Percentiles rank a stretch among this genome's conserved stretches.
phyloP scores from a whole-genome alignment of 2,797 vertebrate genomes.

The Xenops minutus region DNA sequence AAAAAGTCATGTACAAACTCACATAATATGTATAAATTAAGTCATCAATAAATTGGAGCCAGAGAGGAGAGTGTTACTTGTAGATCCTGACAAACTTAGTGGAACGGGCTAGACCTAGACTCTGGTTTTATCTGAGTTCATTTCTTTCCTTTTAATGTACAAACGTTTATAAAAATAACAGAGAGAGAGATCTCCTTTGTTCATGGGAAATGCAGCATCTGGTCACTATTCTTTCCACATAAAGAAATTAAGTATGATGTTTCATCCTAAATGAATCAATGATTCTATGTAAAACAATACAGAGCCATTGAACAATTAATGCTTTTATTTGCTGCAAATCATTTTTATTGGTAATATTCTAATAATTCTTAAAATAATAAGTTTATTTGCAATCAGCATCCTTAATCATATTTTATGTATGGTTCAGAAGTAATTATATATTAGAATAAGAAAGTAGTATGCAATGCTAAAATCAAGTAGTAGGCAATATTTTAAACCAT shows the following conservation, averaged over 20 bases:
- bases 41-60: neutral
- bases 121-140: neutral
- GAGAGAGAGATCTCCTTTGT: neutral
- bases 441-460: neutral
- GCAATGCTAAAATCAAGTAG: neutral
- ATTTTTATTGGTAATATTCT: neutral
- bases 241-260: neutral
- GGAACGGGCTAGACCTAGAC: neutral
- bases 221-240: neutral
- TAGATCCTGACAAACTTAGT: neutral
- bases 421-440: neutral
- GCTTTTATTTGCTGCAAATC: neutral
- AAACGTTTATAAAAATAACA: neutral
- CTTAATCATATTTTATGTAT: neutral
- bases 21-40: neutral
- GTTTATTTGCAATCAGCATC: neutral
- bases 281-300: neutral
- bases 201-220: neutral
- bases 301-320: neutral
- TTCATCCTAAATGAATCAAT: neutral
- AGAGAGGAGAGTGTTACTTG: neutral
- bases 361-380: neutral
- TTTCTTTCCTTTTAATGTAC: neutral
- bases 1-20: neutral
- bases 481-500: neutral